phyloP scores from a whole-genome alignment of 1,140 invertebrate species.

The Colletes latitarsis region DNA sequence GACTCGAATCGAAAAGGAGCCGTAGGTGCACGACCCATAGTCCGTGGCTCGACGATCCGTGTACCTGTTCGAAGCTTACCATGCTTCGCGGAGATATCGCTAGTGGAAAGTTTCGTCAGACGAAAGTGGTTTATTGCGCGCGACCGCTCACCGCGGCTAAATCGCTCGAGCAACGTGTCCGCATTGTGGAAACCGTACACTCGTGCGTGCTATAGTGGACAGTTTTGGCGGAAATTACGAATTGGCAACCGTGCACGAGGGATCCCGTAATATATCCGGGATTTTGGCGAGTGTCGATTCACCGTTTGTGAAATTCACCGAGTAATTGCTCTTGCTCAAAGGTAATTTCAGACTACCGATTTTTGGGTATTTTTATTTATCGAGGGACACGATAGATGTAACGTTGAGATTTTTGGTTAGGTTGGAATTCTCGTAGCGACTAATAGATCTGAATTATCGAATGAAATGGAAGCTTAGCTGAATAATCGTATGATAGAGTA shows the following conservation, averaged over 20 bases:
- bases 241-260: neutral
- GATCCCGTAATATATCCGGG: no score
- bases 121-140: constrained; percentile 52
- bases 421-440: no score
- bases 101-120: constrained; percentile 60
- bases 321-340: no score
- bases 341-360: no score
- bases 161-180: constrained; percentile 25
- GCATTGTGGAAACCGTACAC: constrained; percentile 5
- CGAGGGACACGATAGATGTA: no score
- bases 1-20: constrained; percentile 65
- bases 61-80: constrained; percentile 53
- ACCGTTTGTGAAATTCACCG: no score
- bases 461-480: no score
- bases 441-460: no score
- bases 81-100: constrained; percentile 55
- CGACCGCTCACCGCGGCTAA: constrained; percentile 24
- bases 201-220: constrained; percentile 5
- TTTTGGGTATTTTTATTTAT: no score
- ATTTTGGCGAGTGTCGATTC: constrained; percentile 4
- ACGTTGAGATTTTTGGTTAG: no score
- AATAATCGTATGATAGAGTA: no score
- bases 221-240: constrained; percentile 12
- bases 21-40: constrained; percentile 58
- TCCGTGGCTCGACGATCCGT: constrained; percentile 43